Percentiles rank a stretch among this genome's conserved stretches.
Evolutionary conservation across 2,888 invertebrate species (phyloP).

Genomic region (Plagodis pulveraria): DNA sequence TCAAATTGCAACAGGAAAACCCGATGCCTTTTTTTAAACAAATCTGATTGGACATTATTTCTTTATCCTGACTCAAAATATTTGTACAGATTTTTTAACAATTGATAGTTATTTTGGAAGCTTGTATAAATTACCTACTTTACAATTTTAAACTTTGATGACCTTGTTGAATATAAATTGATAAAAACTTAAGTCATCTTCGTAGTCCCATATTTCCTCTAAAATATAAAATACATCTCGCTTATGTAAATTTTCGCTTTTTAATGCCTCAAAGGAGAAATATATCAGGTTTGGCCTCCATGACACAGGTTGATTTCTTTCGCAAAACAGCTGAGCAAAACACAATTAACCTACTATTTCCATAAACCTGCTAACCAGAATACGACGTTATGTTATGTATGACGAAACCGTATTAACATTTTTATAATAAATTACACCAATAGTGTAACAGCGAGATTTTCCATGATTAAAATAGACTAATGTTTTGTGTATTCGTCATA

Average conservation of each 20-base stretch:
- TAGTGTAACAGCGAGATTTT: slow-evolving; percentile 8
- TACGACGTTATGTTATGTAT: slow-evolving; percentile 33
- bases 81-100: no score
- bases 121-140: no score
- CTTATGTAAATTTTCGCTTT: not conserved
- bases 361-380: slow-evolving; percentile 45
- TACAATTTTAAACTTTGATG: no score
- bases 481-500: no score
- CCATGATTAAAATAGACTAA: slow-evolving; percentile 7
- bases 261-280: slow-evolving; percentile 3
- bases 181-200: no score
- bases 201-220: no score
- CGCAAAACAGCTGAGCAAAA: slow-evolving; percentile 47
- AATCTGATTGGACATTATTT: no score
- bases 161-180: no score
- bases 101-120: no score
- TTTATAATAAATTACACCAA: slow-evolving; percentile 32
- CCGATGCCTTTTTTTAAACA: no score
- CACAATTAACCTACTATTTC: slow-evolving; percentile 57
- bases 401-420: slow-evolving; percentile 50
- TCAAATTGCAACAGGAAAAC: no score
- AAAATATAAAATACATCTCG: slow-evolving; percentile 1
- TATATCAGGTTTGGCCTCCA: slow-evolving; percentile 23
- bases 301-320: slow-evolving; percentile 40
- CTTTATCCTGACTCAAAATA: no score